These are phyloP conservation scores for Lepus europaeus DNA, from an alignment of 2,113 vertebrate genomes.

Conservation along the genomic window DNA sequence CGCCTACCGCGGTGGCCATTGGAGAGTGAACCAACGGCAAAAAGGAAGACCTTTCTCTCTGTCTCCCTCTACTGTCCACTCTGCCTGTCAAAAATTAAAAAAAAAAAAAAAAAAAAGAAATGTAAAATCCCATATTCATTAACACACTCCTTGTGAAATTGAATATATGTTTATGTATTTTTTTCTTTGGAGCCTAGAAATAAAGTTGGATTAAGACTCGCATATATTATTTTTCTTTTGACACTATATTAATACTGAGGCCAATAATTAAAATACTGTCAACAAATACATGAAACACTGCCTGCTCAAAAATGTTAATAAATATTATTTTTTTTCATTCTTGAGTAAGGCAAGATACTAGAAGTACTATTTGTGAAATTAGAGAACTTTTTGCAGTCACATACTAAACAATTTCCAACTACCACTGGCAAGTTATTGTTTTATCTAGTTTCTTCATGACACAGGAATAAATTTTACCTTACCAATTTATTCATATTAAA, in stretches of 20 bases:
- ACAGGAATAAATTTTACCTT: slow-evolving; percentile 56
- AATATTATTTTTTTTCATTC: background rate
- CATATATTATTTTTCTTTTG: slow-evolving; percentile 52
- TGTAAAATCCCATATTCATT: background rate
- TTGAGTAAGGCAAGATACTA: background rate
- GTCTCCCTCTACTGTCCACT: too few species aligned
- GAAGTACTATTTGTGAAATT: slow-evolving; percentile 42
- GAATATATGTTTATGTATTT: background rate
- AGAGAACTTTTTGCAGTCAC: slow-evolving; percentile 14
- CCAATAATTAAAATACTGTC: slow-evolving; percentile 53
- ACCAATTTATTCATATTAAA: slow-evolving; percentile 14
- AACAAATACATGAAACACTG: slow-evolving; percentile 36
- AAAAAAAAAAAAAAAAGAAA: background rate
- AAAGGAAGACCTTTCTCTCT: too few species aligned
- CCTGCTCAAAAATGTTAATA: slow-evolving; percentile 57
- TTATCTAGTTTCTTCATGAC: slow-evolving; percentile 60
- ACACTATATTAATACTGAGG: background rate
- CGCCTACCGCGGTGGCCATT: too few species aligned
- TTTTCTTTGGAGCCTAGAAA: slow-evolving; percentile 37
- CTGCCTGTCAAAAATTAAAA: too few species aligned
- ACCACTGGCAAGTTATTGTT: slow-evolving; percentile 14
- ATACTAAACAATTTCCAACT: background rate
- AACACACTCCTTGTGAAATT: background rate
- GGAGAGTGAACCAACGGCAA: too few species aligned
- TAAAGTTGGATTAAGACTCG: background rate